These are phyloP conservation scores for Chlorodrepanis virens DNA, from an alignment of 2,113 vertebrate genomes.

Conservation along the genomic window DNA sequence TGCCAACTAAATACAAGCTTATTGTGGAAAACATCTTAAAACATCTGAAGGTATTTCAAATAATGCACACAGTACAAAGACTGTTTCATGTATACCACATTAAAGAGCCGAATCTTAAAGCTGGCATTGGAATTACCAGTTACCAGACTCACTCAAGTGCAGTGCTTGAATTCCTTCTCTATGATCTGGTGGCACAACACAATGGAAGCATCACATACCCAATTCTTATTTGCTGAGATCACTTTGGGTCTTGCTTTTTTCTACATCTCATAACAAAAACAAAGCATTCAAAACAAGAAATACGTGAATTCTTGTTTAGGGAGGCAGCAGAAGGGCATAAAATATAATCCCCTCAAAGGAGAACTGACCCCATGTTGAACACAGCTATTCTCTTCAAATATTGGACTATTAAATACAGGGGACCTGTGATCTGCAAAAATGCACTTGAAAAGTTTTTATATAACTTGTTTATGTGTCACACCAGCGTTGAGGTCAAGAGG, in stretches of 20 bases:
- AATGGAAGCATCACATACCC: accelerated
- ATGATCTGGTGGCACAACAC: background rate
- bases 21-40: background rate
- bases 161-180: background rate
- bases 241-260: background rate
- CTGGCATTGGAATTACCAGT: background rate
- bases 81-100: background rate
- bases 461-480: background rate
- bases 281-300: background rate
- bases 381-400: background rate
- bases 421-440: background rate
- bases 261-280: background rate
- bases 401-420: background rate
- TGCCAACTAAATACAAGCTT: background rate
- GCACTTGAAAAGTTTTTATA: background rate
- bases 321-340: background rate
- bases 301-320: background rate
- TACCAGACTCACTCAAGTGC: background rate
- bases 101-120: background rate
- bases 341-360: background rate
- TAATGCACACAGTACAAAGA: background rate
- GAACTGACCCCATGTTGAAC: background rate
- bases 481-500: background rate
- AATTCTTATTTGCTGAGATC: background rate
- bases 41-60: background rate